Evolutionary conservation across 2,888 invertebrate genomes (phyloP), one percentile per base, ranked within the genome.

Genomic region (Formica aserva): DNA sequence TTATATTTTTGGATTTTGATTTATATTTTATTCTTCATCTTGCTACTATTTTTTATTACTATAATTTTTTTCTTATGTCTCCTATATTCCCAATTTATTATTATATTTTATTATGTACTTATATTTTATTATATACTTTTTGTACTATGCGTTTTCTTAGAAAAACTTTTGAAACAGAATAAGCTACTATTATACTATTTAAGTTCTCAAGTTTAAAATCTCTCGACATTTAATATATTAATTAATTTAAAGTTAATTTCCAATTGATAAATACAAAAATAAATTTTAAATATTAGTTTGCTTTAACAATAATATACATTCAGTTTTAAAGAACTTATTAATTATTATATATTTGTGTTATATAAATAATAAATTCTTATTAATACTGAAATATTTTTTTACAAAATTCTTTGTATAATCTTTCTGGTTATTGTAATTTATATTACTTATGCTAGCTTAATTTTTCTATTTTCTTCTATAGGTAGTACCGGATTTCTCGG

Each of bases 401-500:
- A 48, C 5, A 6, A 18, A 13, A 18, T 6, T 48, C 6, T 18
- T 48, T 48, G 3, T 5, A 48, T 48, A 1, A 48, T 48, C 48
- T 48, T 48, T 18, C 48, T 48, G 6, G 1, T 18, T 48, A 48
- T 6, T 18, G 6, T 18, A 48, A 18, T 48, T 48, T 0, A 8
- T 48, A n/a, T 48, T 48, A 48, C 48, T 48, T 41, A 41, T 3
- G 3, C 11, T 6, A 48, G 18, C 5, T 48, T 32, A n/a, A 35
- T 4, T 45, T 48, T 18, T 2, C 1, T 22, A 32, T 2, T 71
- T 22, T 55, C 1, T 83, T 22, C 76, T 66, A 55, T 76, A 94
- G 97, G 94, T 38, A 93, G 93, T 22, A 93, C 94, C 1, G 94
- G 96, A 45, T 96, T 96, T 90, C 91, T 96, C 82, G 96, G 96